Conservation (phyloP, 2,113 vertebrate genomes). For the Pao palembangensis region DNA sequence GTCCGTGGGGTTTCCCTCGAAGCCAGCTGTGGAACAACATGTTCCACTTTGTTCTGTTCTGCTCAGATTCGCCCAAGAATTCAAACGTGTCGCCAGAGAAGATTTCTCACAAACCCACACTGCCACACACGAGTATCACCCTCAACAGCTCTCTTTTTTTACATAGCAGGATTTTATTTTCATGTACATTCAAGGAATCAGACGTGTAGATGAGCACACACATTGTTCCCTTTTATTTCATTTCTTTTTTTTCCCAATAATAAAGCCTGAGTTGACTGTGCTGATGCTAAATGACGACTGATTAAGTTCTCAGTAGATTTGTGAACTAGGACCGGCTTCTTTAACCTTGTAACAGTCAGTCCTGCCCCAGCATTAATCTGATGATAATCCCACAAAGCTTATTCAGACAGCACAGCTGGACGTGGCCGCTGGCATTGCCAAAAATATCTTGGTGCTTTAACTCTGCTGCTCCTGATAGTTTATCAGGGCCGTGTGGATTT, state of each 20-base stretch:
- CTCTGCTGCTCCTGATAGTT: slow-evolving; percentile 34
- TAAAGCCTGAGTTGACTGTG: neutral
- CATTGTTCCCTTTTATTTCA: neutral
- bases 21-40: neutral
- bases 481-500: slow-evolving; percentile 50
- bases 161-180: neutral
- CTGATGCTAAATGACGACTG: slow-evolving; percentile 10
- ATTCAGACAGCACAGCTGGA: slow-evolving; percentile 65
- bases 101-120: too few relatives aligned
- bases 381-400: slow-evolving; percentile 67
- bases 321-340: slow-evolving; percentile 44
- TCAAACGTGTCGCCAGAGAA: neutral
- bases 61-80: neutral
- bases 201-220: neutral
- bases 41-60: neutral
- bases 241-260: neutral
- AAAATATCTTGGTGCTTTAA: slow-evolving; percentile 40
- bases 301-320: slow-evolving; percentile 31
- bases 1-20: neutral
- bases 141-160: too few relatives aligned
- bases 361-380: slow-evolving; percentile 62
- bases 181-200: too few relatives aligned
- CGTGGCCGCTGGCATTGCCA: slow-evolving; percentile 44
- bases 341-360: slow-evolving; percentile 51
- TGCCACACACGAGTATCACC: too few relatives aligned